Base-by-base conservation (phyloP, 2,113 vertebrate genomes). In the Chloroceryle aenea region DNA sequence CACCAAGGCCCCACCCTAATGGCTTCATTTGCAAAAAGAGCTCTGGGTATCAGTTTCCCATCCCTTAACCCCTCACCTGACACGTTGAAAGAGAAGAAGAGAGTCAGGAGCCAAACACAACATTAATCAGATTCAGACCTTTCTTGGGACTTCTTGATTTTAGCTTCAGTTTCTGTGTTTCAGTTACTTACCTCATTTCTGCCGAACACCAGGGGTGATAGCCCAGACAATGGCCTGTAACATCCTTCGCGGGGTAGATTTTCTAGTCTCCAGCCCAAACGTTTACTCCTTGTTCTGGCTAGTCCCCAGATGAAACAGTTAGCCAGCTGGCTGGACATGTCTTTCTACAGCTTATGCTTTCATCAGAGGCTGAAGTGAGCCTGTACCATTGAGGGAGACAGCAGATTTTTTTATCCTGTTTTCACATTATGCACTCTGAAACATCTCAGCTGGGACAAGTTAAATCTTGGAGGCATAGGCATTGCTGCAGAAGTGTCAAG, bases 111-210 rank as follows among this genome's bases (percentile, higher is more conserved):
- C 74, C 89, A 95, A 95, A 47, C 66, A 87, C 48, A 96, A 73
- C 50, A 63, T 91, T 68, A 85, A 91, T 96, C 77, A 76, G 61
- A 92, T 87, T 79, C 79, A 63, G 40, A 83, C 72, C 63, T 94
- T 82, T 80, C 81, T 80, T 79, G 79, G 63, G 85, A 85, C 63
- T 95, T 64, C 42, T 58, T 93, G 45, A 66, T 58, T 96, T 90
- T 91, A 29, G 32, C 64, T 91, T 82, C 2, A 6, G 16, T 79
- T 91, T 94, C 78, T 67, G 15, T 0, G 16, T 68, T 94, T 93
- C 74, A 71, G 75, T 95, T 94, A 68, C 62, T 95, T 92, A 87
- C 85, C 82, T 95, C 50, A 96, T 89, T 81, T 91, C 71, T 85
- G 67, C 55, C 32, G 7, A 64, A 67, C 63, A 52, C 48, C 50